Evolutionary conservation across 2,888 invertebrate genomes (phyloP).

Genomic region (Clanis bilineata): DNA sequence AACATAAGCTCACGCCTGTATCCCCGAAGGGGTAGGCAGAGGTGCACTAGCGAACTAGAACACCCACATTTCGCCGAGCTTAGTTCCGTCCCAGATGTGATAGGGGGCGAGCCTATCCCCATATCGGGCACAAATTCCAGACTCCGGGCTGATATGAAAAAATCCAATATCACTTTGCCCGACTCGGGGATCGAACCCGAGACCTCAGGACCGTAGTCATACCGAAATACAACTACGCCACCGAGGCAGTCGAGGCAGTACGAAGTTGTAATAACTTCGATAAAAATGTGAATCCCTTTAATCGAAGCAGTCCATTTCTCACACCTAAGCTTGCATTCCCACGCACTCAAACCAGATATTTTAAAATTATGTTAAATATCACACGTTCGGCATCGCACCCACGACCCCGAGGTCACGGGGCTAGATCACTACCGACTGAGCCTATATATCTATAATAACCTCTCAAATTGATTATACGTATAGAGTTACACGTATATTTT

Average conservation of each 20-base stretch:
- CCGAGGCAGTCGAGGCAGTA: neutral
- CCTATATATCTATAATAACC: neutral
- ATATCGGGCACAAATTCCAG: too few species aligned
- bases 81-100: too few species aligned
- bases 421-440: slow-evolving; percentile 5
- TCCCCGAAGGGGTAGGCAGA: too few species aligned
- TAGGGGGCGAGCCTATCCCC: too few species aligned
- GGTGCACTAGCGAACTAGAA: too few species aligned
- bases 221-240: too few species aligned
- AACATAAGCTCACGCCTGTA: too few species aligned
- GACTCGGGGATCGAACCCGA: too few species aligned
- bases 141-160: too few species aligned
- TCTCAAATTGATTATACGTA: neutral
- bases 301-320: neutral
- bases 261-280: neutral
- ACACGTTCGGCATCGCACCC: neutral
- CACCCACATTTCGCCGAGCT: too few species aligned
- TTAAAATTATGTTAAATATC: slow-evolving; percentile 6
- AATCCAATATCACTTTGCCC: too few species aligned
- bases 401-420: slow-evolving; percentile 3
- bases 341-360: neutral
- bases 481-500: neutral
- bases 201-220: too few species aligned
- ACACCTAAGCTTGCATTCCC: neutral
- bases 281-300: neutral